phyloP scores from a whole-genome alignment of 2,113 vertebrate species.

The Ariopsis seemanni region DNA sequence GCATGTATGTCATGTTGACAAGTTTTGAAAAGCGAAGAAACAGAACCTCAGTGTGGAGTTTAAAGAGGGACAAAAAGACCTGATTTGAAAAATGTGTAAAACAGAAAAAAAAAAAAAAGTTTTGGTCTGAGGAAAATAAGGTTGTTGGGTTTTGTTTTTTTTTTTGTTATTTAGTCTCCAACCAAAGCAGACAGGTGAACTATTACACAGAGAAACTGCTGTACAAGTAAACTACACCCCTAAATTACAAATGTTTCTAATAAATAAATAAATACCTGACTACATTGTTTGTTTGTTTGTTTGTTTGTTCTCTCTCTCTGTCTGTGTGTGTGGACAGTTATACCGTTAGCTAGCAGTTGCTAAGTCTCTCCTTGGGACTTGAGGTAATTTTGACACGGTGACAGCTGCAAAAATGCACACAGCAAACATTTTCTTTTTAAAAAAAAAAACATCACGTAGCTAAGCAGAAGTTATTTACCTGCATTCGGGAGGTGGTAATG shows the following conservation, averaged over 20 bases:
- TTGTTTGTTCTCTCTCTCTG: background rate
- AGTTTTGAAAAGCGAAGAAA: background rate
- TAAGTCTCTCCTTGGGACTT: conserved; percentile 3
- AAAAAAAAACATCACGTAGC: background rate
- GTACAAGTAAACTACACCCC: background rate
- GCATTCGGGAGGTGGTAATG: conserved; percentile 70
- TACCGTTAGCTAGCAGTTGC: conserved; percentile 20
- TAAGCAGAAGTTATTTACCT: conserved; percentile 64
- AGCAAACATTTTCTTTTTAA: background rate
- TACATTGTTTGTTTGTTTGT: background rate
- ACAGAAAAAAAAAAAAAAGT: background rate
- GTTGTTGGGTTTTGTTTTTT: background rate
- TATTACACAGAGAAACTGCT: background rate
- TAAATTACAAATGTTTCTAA: background rate
- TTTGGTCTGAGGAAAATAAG: background rate
- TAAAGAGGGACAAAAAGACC: no score
- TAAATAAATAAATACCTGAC: background rate
- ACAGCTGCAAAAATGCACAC: background rate
- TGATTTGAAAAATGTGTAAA: no score
- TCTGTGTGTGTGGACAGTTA: background rate
- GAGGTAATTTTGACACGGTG: background rate
- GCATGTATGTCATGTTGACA: background rate
- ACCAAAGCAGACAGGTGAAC: background rate
- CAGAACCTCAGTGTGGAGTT: background rate
- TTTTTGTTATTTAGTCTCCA: background rate